phyloP scores from a whole-genome alignment of 2,888 invertebrate species.

The Sarcophaga carnaria region DNA sequence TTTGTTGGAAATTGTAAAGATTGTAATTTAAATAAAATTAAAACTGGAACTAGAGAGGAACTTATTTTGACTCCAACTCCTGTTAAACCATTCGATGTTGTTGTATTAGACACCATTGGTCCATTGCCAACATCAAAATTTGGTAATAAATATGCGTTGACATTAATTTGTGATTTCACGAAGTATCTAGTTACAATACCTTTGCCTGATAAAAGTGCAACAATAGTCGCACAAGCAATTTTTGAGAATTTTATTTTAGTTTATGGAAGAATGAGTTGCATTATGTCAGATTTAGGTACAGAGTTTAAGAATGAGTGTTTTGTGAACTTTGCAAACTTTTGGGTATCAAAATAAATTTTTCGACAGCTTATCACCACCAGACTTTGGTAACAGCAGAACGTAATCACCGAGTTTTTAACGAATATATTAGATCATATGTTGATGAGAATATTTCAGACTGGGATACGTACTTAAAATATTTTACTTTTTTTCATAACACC shows the following conservation, averaged over 20 bases:
- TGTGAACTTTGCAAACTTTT: slow-evolving; percentile 44
- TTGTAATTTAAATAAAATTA: slow-evolving; percentile 56
- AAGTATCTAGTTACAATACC: not conserved
- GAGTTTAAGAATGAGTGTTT: slow-evolving; percentile 44
- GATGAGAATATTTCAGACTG: slow-evolving; percentile 21
- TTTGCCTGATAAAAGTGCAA: not conserved
- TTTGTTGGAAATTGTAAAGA: slow-evolving; percentile 47
- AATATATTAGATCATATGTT: slow-evolving; percentile 10
- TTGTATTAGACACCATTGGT: slow-evolving; percentile 67
- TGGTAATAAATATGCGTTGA: slow-evolving; percentile 35
- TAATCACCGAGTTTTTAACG: slow-evolving; percentile 27
- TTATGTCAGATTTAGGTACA: slow-evolving; percentile 63
- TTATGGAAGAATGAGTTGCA: slow-evolving; percentile 38
- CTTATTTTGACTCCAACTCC: slow-evolving; percentile 39
- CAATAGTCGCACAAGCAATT: no score
- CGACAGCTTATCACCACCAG: slow-evolving; percentile 43
- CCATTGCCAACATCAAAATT: slow-evolving; percentile 62
- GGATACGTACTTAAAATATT: slow-evolving; percentile 6
- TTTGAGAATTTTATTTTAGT: no score
- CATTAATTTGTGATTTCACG: not conserved
- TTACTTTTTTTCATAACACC: slow-evolving; percentile 20
- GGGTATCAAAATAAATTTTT: slow-evolving; percentile 38
- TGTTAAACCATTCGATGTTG: slow-evolving; percentile 27
- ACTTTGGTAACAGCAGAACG: slow-evolving; percentile 11
- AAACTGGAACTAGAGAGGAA: slow-evolving; percentile 25